These are phyloP conservation scores for Coleophora deauratella DNA, from an alignment of 2,888 invertebrate species.

Conservation along the genomic window DNA sequence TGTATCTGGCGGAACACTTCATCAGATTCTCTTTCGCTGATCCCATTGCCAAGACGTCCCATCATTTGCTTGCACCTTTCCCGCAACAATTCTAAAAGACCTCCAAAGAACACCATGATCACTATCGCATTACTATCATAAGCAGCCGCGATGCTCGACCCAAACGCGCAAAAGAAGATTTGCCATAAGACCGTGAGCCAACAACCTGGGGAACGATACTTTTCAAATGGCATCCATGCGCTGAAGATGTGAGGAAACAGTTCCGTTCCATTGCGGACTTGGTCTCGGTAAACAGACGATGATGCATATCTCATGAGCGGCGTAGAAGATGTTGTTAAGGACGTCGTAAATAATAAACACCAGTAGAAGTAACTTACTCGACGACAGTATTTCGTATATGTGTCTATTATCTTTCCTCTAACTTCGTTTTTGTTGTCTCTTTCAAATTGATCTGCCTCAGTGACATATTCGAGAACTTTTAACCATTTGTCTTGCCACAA, in stretches of 20 bases:
- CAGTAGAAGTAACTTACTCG: conserved; percentile 47
- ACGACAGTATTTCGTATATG: conserved; percentile 49
- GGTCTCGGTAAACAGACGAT: conserved; percentile 35
- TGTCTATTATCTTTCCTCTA: conserved; percentile 27
- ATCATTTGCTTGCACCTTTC: conserved; percentile 47
- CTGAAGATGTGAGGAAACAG: conserved; percentile 55
- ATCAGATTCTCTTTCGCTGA: conserved; percentile 8
- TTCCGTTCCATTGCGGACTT: conserved; percentile 40
- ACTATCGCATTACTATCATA: conserved; percentile 46
- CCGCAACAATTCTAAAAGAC: conserved; percentile 46
- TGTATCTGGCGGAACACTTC: too few species aligned
- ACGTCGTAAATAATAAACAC: conserved; percentile 43
- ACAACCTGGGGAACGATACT: conserved; percentile 42
- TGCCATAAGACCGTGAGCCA: conserved; percentile 52
- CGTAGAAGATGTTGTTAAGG: conserved; percentile 29
- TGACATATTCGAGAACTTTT: conserved; percentile 43
- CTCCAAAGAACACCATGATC: conserved; percentile 52
- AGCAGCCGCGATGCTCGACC: conserved; percentile 40
- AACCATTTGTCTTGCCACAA: conserved; percentile 47
- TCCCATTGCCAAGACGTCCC: conserved; percentile 17
- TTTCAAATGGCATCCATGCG: conserved; percentile 57
- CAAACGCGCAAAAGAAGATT: conserved; percentile 33
- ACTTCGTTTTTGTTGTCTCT: conserved; percentile 28
- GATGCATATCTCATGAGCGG: conserved; percentile 41
- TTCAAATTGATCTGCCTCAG: conserved; percentile 47